A percentile compares a stretch with the other conserved stretches of the same genome.
Evolutionary conservation across 2,797 vertebrate genomes (phyloP).

Genomic region (Xerus rutilus): DNA sequence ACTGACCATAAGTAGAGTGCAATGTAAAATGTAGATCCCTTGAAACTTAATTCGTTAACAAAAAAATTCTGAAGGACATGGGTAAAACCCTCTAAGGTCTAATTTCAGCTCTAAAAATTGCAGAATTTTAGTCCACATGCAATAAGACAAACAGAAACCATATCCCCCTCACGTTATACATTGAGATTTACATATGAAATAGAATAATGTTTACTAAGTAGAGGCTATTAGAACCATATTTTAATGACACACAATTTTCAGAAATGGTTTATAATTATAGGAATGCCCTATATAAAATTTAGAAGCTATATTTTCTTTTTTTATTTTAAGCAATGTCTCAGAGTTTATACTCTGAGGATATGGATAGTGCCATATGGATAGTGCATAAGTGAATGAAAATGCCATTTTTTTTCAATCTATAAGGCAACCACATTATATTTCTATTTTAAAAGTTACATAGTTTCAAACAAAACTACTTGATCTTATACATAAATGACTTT

Average conservation of each 20-base stretch:
- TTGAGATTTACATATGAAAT: neutral
- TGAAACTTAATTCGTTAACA: neutral
- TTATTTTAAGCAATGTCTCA: neutral
- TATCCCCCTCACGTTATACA: neutral
- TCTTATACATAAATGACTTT: neutral
- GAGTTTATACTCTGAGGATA: neutral
- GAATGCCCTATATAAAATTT: neutral
- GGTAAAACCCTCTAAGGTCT: neutral
- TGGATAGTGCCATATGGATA: neutral
- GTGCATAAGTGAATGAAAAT: neutral
- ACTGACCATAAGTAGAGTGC: neutral
- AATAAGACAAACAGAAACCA: constrained; percentile 17
- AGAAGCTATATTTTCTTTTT: neutral
- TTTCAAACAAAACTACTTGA: neutral
- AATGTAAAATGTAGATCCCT: neutral
- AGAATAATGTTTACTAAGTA: neutral
- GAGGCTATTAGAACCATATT: neutral
- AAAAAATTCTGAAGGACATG: neutral
- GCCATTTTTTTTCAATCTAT: neutral
- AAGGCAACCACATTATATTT: neutral
- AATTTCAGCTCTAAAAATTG: neutral
- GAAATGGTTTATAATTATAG: neutral
- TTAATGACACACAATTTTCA: constrained; percentile 21
- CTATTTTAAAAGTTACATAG: neutral
- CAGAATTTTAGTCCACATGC: neutral